These are phyloP conservation scores for Mythimna ferrago DNA, from an alignment of 2,888 invertebrate genomes.

Conservation along the genomic window DNA sequence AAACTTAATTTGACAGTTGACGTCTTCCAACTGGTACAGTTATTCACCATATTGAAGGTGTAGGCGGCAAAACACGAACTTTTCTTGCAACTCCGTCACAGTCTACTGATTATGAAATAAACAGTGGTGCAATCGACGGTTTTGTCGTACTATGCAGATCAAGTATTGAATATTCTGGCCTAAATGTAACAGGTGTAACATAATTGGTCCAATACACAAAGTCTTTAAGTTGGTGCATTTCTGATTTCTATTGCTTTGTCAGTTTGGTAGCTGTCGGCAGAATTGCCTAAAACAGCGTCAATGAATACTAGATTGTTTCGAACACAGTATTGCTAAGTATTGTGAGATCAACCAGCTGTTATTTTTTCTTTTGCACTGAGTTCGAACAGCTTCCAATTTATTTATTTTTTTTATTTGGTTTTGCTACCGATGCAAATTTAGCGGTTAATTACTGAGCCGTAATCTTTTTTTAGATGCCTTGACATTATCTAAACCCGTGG, in stretches of 20 bases:
- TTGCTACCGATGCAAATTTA: constrained; percentile 9
- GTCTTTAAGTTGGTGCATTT: neutral
- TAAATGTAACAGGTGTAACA: constrained; percentile 48
- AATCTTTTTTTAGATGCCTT: constrained; percentile 12
- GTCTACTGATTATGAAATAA: constrained; percentile 61
- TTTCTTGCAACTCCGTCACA: constrained; percentile 59
- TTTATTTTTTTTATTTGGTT: neutral
- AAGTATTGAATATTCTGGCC: constrained; percentile 48
- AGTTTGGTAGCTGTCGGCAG: neutral
- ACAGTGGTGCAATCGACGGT: constrained; percentile 53
- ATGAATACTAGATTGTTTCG: neutral
- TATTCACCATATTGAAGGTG: constrained; percentile 36
- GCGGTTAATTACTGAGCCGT: neutral
- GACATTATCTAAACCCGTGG: constrained; percentile 7
- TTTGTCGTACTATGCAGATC: constrained; percentile 39
- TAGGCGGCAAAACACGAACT: constrained; percentile 37
- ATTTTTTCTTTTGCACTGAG: neutral
- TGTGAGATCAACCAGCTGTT: constrained; percentile 1
- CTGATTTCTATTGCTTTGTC: constrained; percentile 10
- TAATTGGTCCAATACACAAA: constrained; percentile 20
- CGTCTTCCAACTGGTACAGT: constrained; percentile 47
- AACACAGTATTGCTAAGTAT: neutral
- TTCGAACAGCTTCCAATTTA: constrained; percentile 3
- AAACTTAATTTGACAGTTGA: constrained; percentile 1
- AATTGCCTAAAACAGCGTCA: neutral